Evolutionary conservation across 2,797 vertebrate genomes (phyloP).

Genomic region (Chaenodraco wilsoni): DNA sequence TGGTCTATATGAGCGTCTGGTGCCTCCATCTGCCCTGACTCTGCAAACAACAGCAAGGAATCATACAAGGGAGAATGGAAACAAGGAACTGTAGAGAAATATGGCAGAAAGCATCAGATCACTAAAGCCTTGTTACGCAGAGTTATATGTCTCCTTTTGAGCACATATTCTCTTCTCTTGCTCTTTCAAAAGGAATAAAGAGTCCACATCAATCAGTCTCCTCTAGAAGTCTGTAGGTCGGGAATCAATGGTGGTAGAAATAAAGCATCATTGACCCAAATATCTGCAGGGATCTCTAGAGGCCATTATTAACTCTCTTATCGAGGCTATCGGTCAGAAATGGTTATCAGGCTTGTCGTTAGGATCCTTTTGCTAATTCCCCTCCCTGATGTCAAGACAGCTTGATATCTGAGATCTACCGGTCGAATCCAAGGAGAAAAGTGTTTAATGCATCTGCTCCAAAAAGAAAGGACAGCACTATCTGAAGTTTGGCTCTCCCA

Average conservation of each 20-base stretch:
- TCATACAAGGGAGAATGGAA: slow-evolving; percentile 17
- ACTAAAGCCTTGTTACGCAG: slow-evolving; percentile 13
- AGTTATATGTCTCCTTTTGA: slow-evolving; percentile 10
- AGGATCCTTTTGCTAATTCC: slow-evolving; percentile 19
- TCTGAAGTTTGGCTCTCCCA: slow-evolving; percentile 12
- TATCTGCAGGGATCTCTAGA: slow-evolving; percentile 52
- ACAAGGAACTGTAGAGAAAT: neutral
- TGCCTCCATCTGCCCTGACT: slow-evolving; percentile 37
- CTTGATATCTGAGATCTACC: slow-evolving; percentile 9
- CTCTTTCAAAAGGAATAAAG: slow-evolving; percentile 19
- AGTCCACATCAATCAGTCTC: slow-evolving; percentile 23
- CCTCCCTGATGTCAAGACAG: slow-evolving; percentile 7
- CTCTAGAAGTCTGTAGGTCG: slow-evolving; percentile 20
- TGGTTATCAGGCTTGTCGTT: slow-evolving; percentile 16
- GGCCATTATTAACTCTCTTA: slow-evolving; percentile 51
- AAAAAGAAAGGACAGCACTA: neutral
- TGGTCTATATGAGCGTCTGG: slow-evolving; percentile 35
- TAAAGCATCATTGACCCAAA: slow-evolving; percentile 67
- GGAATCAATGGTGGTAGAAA: slow-evolving; percentile 59
- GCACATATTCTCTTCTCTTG: slow-evolving; percentile 24
- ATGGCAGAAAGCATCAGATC: neutral
- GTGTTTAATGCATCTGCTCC: neutral
- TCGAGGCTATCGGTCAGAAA: slow-evolving; percentile 57
- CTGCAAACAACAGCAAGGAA: slow-evolving; percentile 32
- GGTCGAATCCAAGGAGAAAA: slow-evolving; percentile 24